Evolutionary conservation across 2,888 invertebrate genomes (phyloP), one percentile per base, ranked within the genome.

Genomic region (Dione vanillae): DNA sequence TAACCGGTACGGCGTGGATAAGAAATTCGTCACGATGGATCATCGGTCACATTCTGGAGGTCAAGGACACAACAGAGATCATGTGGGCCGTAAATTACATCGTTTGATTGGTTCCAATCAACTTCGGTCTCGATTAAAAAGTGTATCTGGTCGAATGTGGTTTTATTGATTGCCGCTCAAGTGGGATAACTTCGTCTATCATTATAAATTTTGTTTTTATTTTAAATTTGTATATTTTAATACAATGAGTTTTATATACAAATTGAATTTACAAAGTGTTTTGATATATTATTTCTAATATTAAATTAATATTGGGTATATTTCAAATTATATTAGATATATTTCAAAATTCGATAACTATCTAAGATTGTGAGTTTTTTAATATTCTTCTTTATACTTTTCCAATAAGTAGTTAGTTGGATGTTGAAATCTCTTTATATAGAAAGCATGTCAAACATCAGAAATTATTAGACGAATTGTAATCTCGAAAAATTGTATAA

Each of bases 101-200:
- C 83, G 87, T 90, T 87, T 89, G 87, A 92, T 92, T 89, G 88
- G 90, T 90, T 90, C 91, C 90, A 91, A 91, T 90, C 88, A 90
- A 85, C 81, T 78, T 84, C 82, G 84, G 83, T 84, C 79, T 84
- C 87, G 85, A 88, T 90, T 88, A 87, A 88, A 89, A 77, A 86
- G 85, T 82, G 79, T 81, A 84, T 82, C 82, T 78, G 78, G 78
- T 78, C 80, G 81, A 81, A 82, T 84, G 82, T 78, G 79, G 80
- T 80, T 79, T 78, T 79, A 80, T 80, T 79, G 79, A 78, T 80
- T 79, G 77, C 79, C 83, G 84, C 78, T 83, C 82, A 79, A 85
- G 86, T 78, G 78, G 81, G 67, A 68, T 71, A 54, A 66, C 58
- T 65, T 71, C 49, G n/a, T 59, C 65, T 58, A 45, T 61, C 43